phyloP scores from a whole-genome alignment of 2,888 invertebrate genomes.

The Cryptus armator region DNA sequence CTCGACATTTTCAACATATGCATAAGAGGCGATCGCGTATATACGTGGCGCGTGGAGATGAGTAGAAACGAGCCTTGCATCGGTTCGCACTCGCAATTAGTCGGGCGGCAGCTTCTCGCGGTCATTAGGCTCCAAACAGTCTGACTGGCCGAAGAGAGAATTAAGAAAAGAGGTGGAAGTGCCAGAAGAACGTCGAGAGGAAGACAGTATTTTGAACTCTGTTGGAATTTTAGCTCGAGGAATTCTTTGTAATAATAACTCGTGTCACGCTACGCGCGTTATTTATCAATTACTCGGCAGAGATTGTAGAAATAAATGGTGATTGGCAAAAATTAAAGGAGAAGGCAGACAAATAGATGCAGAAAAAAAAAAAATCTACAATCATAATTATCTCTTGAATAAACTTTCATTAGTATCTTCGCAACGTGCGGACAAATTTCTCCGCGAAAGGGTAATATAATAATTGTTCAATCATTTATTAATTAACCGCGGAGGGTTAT shows the following conservation, averaged over 20 bases:
- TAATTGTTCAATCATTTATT: not conserved
- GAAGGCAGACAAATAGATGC: not conserved
- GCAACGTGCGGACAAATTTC: not conserved
- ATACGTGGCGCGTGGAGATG: conserved; percentile 5
- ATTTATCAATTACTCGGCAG: not conserved
- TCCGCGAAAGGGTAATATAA: not conserved
- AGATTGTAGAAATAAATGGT: not conserved
- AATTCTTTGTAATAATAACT: conserved; percentile 59
- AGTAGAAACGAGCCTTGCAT: conserved; percentile 37
- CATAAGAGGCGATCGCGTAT: not conserved
- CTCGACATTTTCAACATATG: conserved; percentile 44
- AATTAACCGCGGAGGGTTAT: not conserved
- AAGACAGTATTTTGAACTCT: conserved; percentile 62
- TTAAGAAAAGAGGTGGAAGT: conserved; percentile 36
- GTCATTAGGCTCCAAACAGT: conserved; percentile 66
- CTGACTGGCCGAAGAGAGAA: conserved; percentile 24
- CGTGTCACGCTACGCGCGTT: not conserved
- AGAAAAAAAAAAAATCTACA: not conserved
- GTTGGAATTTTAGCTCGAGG: conserved; percentile 48
- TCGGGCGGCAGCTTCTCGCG: conserved; percentile 60
- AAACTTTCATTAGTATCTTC: not conserved
- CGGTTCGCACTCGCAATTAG: conserved; percentile 66
- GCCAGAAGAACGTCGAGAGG: conserved; percentile 34
- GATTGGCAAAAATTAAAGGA: conserved; percentile 2
- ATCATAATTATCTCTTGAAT: not conserved